phyloP scores from a whole-genome alignment of 2,113 vertebrate genomes.

The Hypocryptadius cinnamomeus region DNA sequence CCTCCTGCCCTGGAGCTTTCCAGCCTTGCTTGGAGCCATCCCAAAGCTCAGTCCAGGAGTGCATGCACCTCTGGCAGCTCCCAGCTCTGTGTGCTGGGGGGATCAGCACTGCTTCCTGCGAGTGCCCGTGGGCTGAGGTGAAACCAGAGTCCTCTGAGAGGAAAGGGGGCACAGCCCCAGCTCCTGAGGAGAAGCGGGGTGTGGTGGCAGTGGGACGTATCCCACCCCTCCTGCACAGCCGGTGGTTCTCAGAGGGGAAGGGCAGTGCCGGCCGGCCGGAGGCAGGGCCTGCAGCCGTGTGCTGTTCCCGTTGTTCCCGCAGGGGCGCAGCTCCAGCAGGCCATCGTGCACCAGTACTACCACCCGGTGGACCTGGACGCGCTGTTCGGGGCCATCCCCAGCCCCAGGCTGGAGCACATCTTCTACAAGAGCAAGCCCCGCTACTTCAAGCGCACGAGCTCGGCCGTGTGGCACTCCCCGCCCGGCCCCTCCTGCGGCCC shows the following conservation, averaged over 20 bases:
- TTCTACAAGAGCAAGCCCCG: slow-evolving; percentile 92
- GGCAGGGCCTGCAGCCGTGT: not conserved
- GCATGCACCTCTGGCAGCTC: not conserved
- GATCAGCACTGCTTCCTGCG: accelerated
- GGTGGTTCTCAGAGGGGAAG: not conserved
- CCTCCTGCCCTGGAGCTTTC: not conserved
- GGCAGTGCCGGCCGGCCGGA: accelerated
- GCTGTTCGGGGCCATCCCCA: slow-evolving; percentile 77
- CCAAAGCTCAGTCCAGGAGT: accelerated
- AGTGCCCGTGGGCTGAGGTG: not conserved
- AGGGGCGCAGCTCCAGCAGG: slow-evolving; percentile 72
- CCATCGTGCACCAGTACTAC: slow-evolving; percentile 84
- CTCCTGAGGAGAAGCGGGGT: accelerated
- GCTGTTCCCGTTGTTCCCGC: not conserved
- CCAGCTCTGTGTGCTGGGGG: accelerated
- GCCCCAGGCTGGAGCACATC: slow-evolving; percentile 81
- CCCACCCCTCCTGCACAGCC: not conserved
- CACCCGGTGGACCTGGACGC: slow-evolving; percentile 70
- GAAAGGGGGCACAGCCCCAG: accelerated
- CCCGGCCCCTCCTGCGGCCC: slow-evolving; percentile 51
- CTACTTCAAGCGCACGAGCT: slow-evolving; percentile 94
- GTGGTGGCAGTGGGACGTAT: accelerated
- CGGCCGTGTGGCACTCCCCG: slow-evolving; percentile 88
- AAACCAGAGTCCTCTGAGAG: too few relatives aligned
- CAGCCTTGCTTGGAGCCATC: not conserved